A percentile compares a stretch with the other conserved stretches of the same genome.
These are phyloP conservation scores for Enteromius thamalakanensis DNA, from an alignment of 2,797 vertebrate species.

Conservation along the genomic window DNA sequence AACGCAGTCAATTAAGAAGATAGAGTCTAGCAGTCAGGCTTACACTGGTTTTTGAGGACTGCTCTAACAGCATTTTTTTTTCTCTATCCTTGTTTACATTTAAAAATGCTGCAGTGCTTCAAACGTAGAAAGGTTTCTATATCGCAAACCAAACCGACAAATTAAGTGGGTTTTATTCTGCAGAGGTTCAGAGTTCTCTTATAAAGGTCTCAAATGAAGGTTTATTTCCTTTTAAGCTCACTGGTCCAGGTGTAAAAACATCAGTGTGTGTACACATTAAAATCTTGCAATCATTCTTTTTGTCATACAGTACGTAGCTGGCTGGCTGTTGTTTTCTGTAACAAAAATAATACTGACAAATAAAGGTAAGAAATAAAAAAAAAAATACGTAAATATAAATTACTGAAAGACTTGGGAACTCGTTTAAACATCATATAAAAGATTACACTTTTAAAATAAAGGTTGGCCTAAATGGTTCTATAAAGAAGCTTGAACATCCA, in stretches of 20 bases:
- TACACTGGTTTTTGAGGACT: slow-evolving; percentile 15
- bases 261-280: not conserved
- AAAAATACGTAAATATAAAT: no score
- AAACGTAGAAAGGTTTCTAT: not conserved
- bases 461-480: no score
- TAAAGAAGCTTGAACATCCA: no score
- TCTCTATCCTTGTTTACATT: slow-evolving; percentile 10
- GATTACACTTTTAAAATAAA: no score
- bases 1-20: slow-evolving; percentile 33
- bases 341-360: not conserved
- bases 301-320: not conserved
- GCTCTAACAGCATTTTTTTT: slow-evolving; percentile 16
- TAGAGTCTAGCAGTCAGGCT: slow-evolving; percentile 7
- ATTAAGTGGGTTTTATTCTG: slow-evolving; percentile 2
- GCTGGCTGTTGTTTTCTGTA: not conserved
- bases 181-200: not conserved
- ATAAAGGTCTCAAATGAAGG: not conserved
- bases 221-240: not conserved
- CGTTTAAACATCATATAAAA: no score
- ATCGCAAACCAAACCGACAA: not conserved
- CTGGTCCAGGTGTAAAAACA: not conserved
- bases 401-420: no score
- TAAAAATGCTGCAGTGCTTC: slow-evolving; percentile 11
- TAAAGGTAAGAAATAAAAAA: no score
- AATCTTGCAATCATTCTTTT: not conserved